Evolutionary conservation across 2,797 vertebrate species (phyloP), one percentile per base, ranked within the genome.

Genomic region (Semotilus atromaculatus): DNA sequence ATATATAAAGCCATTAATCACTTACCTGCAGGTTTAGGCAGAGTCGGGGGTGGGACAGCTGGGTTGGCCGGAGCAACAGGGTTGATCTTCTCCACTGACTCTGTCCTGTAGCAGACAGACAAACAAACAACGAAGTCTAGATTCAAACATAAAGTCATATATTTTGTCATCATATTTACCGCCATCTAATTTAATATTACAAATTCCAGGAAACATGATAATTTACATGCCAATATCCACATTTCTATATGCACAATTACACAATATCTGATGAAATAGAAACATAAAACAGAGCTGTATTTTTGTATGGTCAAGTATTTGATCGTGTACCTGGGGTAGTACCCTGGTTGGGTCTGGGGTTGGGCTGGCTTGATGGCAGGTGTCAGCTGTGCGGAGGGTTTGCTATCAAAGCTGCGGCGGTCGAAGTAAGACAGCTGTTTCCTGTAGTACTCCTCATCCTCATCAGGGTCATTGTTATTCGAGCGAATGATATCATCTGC

Each of bases 351-450:
- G 86, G 93, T 96, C 91, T 95, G 94, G 48, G 94, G 88, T 70
- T 94, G 95, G 29, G 88, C 82, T 9, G 94, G 92, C 83, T 95
- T 92, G 84, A 90, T 86, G 58, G 70, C 26, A n/a, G 88, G 58
- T 31, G 82, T 79, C 5, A 83, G 78, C 82, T 94, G 95, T 0
- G 92, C 40, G 1, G 94, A 75, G n/a, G 95, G 94, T 87, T 99
- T 99, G 82, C 88, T 94, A 19, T 97, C 96, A 62, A 96, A 96
- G 87, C 92, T 95, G 79, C 96, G 96, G 87, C 97, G 95, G 89
- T 99, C 97, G 29, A 99, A 99, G 92, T 97, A 99, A 0, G 98
- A 99, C 86, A 99, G 96, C 94, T 99, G 98, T 86, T 99, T 99
- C 73, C 97, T 95, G 88, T 99, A 99, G 88, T 98, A 99, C 67